Evolutionary conservation across 1,140 invertebrate genomes (phyloP), one percentile per base, ranked within the genome.

Genomic region (Pseudobourletiella spinata): DNA sequence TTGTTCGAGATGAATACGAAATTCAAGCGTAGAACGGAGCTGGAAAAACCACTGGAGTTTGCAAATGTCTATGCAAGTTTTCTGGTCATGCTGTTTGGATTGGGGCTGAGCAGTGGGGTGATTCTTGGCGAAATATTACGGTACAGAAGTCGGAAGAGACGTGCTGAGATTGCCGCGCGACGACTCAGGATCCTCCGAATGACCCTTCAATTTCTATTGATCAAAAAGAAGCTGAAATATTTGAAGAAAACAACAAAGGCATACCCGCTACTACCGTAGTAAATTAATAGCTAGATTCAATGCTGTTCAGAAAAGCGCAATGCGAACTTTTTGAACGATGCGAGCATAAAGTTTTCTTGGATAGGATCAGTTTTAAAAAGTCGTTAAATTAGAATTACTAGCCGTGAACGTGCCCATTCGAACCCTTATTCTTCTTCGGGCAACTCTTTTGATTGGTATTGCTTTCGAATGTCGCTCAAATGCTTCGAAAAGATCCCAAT

Each of bases 31-130:
- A 32, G 32, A 18, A 39, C 8, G 18, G 29, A 26, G 20, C 18
- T 42, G 14, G 48, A 55, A 16, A 67, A 67, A 43, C 59, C 65
- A 2, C 46, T 65, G 3, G 26, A 58, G 42, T 35, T 67, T 39
- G 48, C 44, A 3, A 67, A 67, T 46, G 25, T 67, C 11, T 67
- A 64, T 22, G 68, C 62, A 3, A 56, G 48, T 1, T 67, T 64
- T 32, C 28, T 63, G 8, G 63, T 65, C 48, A 35, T 65, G 6
- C 35, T 61, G n/a, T 57, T 61, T 59, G 68, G 68, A 15, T 2
- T 26, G 20, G 54, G 6, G 4, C 1, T 65, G 1, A 32, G 42
- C 0, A 24, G 16, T 32, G n/a, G 16, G 6, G 29, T 35, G 3
- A 15, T 55, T 4, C 2, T 55, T 39, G 28, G 3, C 2, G 52